phyloP scores from a whole-genome alignment of 2,113 vertebrate species.

The Malurus melanocephalus region DNA sequence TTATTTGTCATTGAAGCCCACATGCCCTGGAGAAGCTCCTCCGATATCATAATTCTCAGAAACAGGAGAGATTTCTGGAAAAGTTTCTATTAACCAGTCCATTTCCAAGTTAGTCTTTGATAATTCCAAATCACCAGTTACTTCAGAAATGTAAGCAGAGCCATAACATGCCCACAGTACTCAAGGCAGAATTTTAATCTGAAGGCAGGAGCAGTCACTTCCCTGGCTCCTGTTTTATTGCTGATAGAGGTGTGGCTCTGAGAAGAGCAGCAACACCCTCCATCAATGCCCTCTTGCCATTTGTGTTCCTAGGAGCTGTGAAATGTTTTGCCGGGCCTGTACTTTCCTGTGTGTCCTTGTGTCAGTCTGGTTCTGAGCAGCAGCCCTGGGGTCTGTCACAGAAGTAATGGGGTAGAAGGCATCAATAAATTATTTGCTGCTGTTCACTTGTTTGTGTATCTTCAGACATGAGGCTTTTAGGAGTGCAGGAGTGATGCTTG shows the following conservation, averaged over 20 bases:
- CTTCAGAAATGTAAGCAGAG: neutral
- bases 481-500: neutral
- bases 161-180: accelerated
- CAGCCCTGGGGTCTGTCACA: neutral
- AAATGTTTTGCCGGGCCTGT: neutral
- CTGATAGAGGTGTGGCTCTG: accelerated
- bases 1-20: neutral
- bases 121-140: neutral
- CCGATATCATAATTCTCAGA: neutral
- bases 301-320: neutral
- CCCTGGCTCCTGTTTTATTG: neutral
- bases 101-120: neutral
- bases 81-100: neutral
- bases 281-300: accelerated
- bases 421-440: neutral
- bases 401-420: neutral
- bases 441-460: neutral
- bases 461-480: neutral
- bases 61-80: neutral
- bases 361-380: neutral
- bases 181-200: neutral
- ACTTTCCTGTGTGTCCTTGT: neutral
- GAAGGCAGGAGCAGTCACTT: neutral
- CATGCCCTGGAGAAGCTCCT: neutral
- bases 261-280: neutral